Evolutionary conservation across 2,888 invertebrate genomes (phyloP).

Genomic region (Perdita meconis): DNA sequence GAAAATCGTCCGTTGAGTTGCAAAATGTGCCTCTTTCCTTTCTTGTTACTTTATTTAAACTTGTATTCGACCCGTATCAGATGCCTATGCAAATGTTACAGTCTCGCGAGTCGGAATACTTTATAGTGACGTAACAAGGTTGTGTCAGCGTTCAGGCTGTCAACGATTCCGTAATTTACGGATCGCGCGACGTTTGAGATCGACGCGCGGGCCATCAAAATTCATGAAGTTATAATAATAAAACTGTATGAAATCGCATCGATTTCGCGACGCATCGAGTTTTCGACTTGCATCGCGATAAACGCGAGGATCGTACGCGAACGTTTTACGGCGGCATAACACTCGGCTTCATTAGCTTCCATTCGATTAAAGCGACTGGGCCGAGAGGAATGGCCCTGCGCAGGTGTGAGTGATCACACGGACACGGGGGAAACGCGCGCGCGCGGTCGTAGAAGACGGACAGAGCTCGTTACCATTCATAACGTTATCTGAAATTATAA

Average conservation of each 20-base stretch:
- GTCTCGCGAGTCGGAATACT: constrained; percentile 8
- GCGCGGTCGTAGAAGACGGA: constrained; percentile 59
- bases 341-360: constrained; percentile 72
- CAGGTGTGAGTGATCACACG: constrained; percentile 26
- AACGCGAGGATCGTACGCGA: constrained; percentile 51
- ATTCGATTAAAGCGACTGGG: constrained; percentile 69
- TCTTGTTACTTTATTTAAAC: constrained; percentile 1
- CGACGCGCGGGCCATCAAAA: constrained; percentile 29
- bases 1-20: too few species aligned
- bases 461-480: constrained; percentile 73
- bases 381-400: constrained; percentile 38
- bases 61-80: background rate
- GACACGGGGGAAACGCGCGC: constrained; percentile 19
- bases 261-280: constrained; percentile 37
- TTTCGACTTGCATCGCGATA: constrained; percentile 35
- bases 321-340: constrained; percentile 64
- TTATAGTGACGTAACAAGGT: constrained; percentile 2
- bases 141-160: constrained; percentile 4
- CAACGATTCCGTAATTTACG: constrained; percentile 34
- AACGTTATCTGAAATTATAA: constrained; percentile 75
- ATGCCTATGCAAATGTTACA: background rate
- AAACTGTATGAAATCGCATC: constrained; percentile 36
- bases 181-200: constrained; percentile 23
- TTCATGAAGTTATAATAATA: constrained; percentile 63
- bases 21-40: too few species aligned